Conservation (phyloP, 2,113 vertebrate species). For the Heterocephalus glaber region DNA sequence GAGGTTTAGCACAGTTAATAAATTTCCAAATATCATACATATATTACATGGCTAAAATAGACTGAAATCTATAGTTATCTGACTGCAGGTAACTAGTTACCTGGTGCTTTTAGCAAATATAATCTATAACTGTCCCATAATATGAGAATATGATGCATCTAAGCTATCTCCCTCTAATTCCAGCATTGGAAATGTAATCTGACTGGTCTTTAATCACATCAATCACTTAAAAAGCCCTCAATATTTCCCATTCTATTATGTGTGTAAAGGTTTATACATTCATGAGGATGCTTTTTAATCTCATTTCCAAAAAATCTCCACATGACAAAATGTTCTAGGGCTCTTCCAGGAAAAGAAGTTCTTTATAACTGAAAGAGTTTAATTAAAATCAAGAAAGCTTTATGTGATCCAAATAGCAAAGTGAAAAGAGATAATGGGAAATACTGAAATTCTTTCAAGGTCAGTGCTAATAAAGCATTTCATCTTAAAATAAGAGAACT, state of each 20-base stretch:
- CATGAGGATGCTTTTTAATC: background rate
- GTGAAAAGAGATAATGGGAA: slow-evolving; percentile 53
- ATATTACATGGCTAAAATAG: background rate
- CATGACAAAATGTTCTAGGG: slow-evolving; percentile 44
- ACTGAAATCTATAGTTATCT: background rate
- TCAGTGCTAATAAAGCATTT: slow-evolving; percentile 57
- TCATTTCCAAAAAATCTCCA: slow-evolving; percentile 25
- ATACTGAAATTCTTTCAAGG: slow-evolving; percentile 56
- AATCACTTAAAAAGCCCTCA: background rate
- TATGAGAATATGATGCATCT: background rate
- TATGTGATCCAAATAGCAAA: slow-evolving; percentile 14
- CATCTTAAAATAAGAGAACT: slow-evolving; percentile 59
- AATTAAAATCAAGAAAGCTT: slow-evolving; percentile 53
- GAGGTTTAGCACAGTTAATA: background rate
- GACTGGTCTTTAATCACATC: background rate
- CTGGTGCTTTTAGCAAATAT: background rate
- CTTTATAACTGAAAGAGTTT: slow-evolving; percentile 52
- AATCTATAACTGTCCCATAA: background rate
- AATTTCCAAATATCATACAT: background rate
- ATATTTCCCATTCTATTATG: background rate
- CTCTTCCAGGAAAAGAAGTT: slow-evolving; percentile 39
- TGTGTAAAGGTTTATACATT: background rate
- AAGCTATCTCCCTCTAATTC: background rate
- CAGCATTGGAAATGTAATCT: background rate
- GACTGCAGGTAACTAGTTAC: too few species aligned